Evolutionary conservation across 64 coral and sea anemone genomes (phyloP), one percentile per base, ranked within the genome.

Genomic region (Astreopora myriophthalma): DNA sequence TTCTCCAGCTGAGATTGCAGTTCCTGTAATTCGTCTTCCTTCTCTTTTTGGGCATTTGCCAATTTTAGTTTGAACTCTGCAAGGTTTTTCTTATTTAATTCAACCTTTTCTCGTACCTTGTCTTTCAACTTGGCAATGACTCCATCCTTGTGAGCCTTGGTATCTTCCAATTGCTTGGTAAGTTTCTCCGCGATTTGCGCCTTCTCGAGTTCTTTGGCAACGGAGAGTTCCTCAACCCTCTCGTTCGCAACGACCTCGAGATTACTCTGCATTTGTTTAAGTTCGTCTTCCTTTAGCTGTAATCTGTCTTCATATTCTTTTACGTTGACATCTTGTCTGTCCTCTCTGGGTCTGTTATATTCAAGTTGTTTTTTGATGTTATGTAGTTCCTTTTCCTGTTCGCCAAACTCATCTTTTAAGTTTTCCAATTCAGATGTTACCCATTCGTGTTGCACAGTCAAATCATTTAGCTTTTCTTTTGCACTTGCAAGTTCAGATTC

Each of bases 91-190:
- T 94, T 97, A 23, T 97, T 97, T n/a, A 94, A 24, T 6, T 97
- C 95, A 74, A 97, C 72, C 26, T 97, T 97, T 68, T 97, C 95
- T 28, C 95, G 37, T 61, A 94, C 51, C 35, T 94, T 97, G 26
- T 97, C 95, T 71, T 97, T 97, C 35, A 97, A 82, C 37, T 97
- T 97, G 3, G 81, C 79, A 48, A 97, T 90, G 22, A 97, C 95
- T 8, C 66, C 86, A 81, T 96, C 95, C 89, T 96, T 94, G 44
- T 90, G 95, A 75, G 26, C 69, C 46, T 85, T 89, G 4, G 89
- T 75, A 17, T 93, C 91, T 71, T 90, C 80, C 37, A 93, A 71
- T 78, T 96, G 73, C 48, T 93, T 73, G 4, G 61, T 26, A 71
- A 96, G 71, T 3, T 93, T 86, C 13, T 94, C 91, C 69, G 80